Evolutionary conservation across 2,888 invertebrate species (phyloP), one percentile per base, ranked within the genome.

Genomic region (Plebejus anna): DNA sequence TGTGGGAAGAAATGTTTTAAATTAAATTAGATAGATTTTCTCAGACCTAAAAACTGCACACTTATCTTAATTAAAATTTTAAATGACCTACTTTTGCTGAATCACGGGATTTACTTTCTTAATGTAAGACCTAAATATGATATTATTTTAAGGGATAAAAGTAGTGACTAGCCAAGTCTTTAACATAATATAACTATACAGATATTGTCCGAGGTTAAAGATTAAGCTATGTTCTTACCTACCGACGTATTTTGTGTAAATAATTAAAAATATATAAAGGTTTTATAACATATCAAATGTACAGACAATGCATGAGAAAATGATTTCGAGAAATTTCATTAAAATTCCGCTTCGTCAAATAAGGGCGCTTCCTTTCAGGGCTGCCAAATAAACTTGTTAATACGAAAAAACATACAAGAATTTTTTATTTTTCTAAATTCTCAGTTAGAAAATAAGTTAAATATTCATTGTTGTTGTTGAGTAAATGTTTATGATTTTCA

Each of bases 261-360:
- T 36, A 36, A 66, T 66, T 47, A 47, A 11, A 42, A 47, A 28
- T 22, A 72, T 22, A 47, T 72, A 47, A 71, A 9, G 11, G 22
- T 13, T 61, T 57, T 36, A 75, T 70, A 78, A 75, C 66, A 38
- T 59, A 77, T 70, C 38, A 76, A 70, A 78, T 76, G 70, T 76
- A 77, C 76, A 76, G 70, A 87, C 85, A 87, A 88, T 86, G 88
- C 85, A 87, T 85, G 82, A 82, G 85, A 86, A 87, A 87, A 87
- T 88, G 83, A 88, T 90, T 87, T 88, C 87, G 86, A 87, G 87
- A 90, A 89, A 89, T 90, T 90, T 91, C 89, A 91, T 91, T 91
- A 89, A 90, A 91, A 90, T 91, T 91, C 89, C 88, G 86, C 89
- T 86, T 88, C 89, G 88, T 88, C 88, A 89, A 90, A 84, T 88